Evolutionary conservation across 2,113 vertebrate species (phyloP).

Genomic region (Petrocephalus microphthalmus): DNA sequence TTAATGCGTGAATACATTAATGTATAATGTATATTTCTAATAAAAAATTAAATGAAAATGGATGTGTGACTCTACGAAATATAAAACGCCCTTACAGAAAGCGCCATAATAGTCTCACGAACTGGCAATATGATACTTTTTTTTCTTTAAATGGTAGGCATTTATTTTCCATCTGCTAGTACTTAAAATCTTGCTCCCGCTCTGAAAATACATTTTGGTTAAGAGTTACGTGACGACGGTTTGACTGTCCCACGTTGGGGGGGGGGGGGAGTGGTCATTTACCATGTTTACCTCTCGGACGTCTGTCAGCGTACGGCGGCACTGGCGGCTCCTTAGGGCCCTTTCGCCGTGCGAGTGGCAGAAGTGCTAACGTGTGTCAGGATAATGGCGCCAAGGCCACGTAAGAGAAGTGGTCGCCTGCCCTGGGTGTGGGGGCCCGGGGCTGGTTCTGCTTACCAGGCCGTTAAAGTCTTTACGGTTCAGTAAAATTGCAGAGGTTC

Average conservation of each 20-base stretch:
- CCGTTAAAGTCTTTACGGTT: not conserved
- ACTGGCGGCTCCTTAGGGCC: slow-evolving; percentile 23
- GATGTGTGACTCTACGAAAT: not conserved
- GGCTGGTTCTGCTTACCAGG: not conserved
- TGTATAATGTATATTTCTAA: not conserved
- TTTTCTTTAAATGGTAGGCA: slow-evolving; percentile 13
- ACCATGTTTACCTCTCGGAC: slow-evolving; percentile 24
- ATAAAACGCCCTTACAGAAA: not conserved
- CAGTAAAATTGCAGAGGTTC: not conserved
- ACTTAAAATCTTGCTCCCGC: slow-evolving; percentile 20
- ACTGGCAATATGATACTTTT: slow-evolving; percentile 18
- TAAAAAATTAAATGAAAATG: not conserved
- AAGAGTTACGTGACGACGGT: slow-evolving; percentile 22
- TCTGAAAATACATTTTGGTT: slow-evolving; percentile 21
- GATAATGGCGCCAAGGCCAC: not conserved
- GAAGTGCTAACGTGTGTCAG: not conserved
- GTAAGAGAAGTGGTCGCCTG: too few species aligned
- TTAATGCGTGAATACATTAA: not conserved
- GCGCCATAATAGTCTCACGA: not conserved
- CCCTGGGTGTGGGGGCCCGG: not conserved
- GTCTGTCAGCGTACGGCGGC: not conserved
- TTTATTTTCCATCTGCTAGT: slow-evolving; percentile 15
- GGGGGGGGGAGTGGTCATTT: slow-evolving; percentile 30
- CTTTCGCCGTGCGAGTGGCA: slow-evolving; percentile 27
- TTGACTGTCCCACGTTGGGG: slow-evolving; percentile 28